Conservation (phyloP, 1,140 invertebrate species). For the Hormaphis cornu region DNA sequence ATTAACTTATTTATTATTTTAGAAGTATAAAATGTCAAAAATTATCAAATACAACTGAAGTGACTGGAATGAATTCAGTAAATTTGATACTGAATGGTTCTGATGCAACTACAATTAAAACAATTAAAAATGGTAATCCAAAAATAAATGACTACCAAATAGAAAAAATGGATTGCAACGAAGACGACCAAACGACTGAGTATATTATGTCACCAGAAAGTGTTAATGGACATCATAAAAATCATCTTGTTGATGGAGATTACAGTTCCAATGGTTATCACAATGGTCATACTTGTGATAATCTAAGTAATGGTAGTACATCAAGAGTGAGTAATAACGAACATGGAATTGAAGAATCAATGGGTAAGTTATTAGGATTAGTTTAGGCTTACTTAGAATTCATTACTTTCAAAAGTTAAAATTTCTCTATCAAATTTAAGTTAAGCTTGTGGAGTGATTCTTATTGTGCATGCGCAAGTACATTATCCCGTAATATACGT, state of each 20-base stretch:
- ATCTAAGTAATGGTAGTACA: conserved; percentile 18
- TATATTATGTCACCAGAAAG: conserved; percentile 13
- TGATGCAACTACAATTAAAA: conserved; percentile 23
- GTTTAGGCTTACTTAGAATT: too few species aligned
- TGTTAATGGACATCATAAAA: conserved; percentile 23
- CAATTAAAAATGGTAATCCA: conserved; percentile 22
- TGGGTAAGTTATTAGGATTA: conserved; percentile 21
- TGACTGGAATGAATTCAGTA: conserved; percentile 24
- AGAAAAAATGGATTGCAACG: conserved; percentile 30
- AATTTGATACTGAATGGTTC: conserved; percentile 27
- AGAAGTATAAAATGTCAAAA: conserved; percentile 30
- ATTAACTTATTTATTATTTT: background rate
- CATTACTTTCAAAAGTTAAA: too few species aligned
- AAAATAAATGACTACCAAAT: conserved; percentile 22
- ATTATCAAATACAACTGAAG: conserved; percentile 19
- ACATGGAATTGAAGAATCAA: conserved; percentile 19
- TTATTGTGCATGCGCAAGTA: too few species aligned
- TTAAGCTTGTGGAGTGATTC: too few species aligned
- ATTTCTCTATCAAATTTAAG: too few species aligned
- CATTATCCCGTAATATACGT: too few species aligned
- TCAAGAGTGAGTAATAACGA: conserved; percentile 19
- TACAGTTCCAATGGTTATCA: conserved; percentile 24
- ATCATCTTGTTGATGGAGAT: background rate
- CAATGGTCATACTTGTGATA: conserved; percentile 17
- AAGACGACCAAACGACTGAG: conserved; percentile 19